These are phyloP conservation scores for Gymnoscopelus braueri DNA, from an alignment of 2,797 vertebrate genomes.

Conservation along the genomic window DNA sequence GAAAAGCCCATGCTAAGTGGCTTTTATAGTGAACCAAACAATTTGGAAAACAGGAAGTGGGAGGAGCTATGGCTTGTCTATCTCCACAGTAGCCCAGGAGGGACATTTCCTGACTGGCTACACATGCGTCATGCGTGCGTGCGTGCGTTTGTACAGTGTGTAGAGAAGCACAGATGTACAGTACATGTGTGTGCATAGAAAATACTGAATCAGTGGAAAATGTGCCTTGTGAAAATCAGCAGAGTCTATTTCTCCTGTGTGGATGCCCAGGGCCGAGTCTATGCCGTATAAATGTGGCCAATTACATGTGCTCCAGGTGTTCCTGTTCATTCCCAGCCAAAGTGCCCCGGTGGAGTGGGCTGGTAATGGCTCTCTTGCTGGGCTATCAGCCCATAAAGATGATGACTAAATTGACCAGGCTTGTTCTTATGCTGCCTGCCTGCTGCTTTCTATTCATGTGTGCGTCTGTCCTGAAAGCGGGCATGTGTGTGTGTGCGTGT, in stretches of 20 bases:
- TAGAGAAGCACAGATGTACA: no score
- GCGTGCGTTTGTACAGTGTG: not conserved
- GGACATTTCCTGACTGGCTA: no score
- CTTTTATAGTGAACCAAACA: no score
- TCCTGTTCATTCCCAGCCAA: slow-evolving; percentile 39
- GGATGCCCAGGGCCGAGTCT: slow-evolving; percentile 33
- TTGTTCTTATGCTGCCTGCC: slow-evolving; percentile 28
- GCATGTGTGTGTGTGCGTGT: slow-evolving; percentile 8
- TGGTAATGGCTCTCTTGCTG: slow-evolving; percentile 52
- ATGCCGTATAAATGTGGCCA: slow-evolving; percentile 43
- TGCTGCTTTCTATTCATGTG: slow-evolving; percentile 10
- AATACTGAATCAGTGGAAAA: slow-evolving; percentile 14
- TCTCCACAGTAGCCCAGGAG: no score
- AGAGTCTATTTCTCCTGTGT: slow-evolving; percentile 14
- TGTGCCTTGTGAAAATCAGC: not conserved
- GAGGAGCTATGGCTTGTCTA: no score
- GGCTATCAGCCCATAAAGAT: slow-evolving; percentile 51
- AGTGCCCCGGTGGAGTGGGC: slow-evolving; percentile 42
- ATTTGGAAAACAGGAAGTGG: no score
- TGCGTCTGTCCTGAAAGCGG: not conserved
- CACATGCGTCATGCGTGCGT: not conserved
- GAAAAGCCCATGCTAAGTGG: no score
- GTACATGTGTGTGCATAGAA: not conserved
- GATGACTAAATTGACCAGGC: slow-evolving; percentile 52
- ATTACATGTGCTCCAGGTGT: slow-evolving; percentile 34